A percentile compares a stretch with the other conserved stretches of the same genome.
Conservation (phyloP, 2,888 invertebrate species). For the Melangyna quadrimaculata region DNA sequence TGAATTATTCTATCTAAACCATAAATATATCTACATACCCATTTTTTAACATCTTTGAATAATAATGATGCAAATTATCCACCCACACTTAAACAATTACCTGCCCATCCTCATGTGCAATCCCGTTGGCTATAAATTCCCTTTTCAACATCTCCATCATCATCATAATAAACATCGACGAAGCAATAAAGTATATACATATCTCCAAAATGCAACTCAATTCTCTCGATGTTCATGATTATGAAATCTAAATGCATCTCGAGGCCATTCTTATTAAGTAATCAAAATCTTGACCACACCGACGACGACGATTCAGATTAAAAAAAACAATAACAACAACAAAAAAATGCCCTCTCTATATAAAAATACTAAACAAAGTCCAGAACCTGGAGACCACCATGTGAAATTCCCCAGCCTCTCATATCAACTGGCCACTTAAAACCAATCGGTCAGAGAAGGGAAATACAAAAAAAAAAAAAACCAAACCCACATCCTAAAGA, state of each 20-base stretch:
- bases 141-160: conserved; percentile 42
- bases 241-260: conserved; percentile 67
- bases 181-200: neutral
- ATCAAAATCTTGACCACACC: conserved; percentile 72
- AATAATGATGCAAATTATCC: conserved; percentile 57
- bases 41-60: conserved; percentile 4
- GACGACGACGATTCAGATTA: conserved; percentile 21
- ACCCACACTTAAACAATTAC: conserved; percentile 59
- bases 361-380: conserved; percentile 30
- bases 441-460: conserved; percentile 31
- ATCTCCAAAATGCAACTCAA: conserved; percentile 50
- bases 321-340: neutral
- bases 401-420: conserved; percentile 38
- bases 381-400: conserved; percentile 50
- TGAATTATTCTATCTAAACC: neutral
- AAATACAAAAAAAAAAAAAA: conserved; percentile 49
- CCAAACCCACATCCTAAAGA: conserved; percentile 49
- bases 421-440: conserved; percentile 65
- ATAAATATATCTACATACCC: neutral
- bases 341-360: neutral
- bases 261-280: conserved; percentile 68
- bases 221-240: conserved; percentile 48
- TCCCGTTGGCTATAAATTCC: conserved; percentile 37
- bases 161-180: neutral
- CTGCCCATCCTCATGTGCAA: conserved; percentile 50